Conservation (phyloP, 2,888 invertebrate species). For the Pseudococcus jackbeardsleyi region DNA sequence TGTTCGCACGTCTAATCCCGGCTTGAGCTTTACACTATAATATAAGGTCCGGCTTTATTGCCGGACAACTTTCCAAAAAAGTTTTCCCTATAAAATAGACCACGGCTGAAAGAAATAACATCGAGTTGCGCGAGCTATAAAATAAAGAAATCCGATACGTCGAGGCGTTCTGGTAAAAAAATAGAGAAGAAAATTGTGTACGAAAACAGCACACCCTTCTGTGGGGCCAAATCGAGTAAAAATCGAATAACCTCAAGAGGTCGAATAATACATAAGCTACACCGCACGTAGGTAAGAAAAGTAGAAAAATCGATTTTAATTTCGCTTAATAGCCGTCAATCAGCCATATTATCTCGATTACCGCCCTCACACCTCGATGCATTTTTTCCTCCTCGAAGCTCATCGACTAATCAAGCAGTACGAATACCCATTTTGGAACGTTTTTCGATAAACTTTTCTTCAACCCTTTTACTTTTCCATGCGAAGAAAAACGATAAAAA, state of each 20-base stretch:
- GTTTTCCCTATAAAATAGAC: neutral
- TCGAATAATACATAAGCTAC: constrained; percentile 32
- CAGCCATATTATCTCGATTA: constrained; percentile 49
- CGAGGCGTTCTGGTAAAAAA: neutral
- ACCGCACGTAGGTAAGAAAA: constrained; percentile 20
- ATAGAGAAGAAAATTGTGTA: neutral
- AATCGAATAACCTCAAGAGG: constrained; percentile 1
- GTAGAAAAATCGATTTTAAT: constrained; percentile 64
- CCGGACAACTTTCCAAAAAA: neutral
- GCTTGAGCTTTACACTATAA: neutral
- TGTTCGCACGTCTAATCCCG: neutral
- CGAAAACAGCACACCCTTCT: neutral
- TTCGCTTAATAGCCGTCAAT: constrained; percentile 63
- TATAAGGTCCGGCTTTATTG: neutral
- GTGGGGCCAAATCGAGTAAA: neutral
- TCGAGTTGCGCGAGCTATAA: neutral
- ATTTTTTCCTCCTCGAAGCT: neutral
- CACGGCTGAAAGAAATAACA: no score
- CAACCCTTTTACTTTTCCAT: neutral
- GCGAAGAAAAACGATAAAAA: neutral
- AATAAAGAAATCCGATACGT: constrained; percentile 1
- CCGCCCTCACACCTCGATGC: neutral
- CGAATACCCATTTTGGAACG: neutral
- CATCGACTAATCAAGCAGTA: constrained; percentile 4
- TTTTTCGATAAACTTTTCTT: neutral